Evolutionary conservation across 2,797 vertebrate species (phyloP).

Genomic region (Phyllotis vaccarum): DNA sequence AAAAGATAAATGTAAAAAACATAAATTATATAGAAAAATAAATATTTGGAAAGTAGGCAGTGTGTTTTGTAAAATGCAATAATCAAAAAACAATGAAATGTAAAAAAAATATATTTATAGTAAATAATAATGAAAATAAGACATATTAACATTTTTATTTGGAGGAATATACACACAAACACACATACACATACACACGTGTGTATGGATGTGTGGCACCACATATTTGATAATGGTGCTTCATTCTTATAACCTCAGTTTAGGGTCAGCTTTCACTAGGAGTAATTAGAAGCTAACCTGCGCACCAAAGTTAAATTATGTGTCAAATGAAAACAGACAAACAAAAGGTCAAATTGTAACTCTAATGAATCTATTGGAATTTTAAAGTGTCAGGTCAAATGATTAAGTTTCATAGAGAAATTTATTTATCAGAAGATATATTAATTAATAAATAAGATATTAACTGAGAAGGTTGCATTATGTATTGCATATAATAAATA

Average conservation of each 20-base stretch:
- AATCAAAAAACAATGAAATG: background rate
- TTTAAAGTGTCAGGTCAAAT: background rate
- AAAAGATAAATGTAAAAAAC: background rate
- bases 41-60: background rate
- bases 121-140: background rate
- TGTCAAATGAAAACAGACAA: background rate
- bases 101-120: background rate
- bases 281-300: background rate
- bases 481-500: background rate
- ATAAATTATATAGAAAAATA: background rate
- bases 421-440: background rate
- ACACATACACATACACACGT: no score
- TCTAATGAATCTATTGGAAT: background rate
- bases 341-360: background rate
- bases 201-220: no score
- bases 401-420: background rate
- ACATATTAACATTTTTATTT: background rate
- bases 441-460: background rate
- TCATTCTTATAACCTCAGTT: background rate
- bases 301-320: no score
- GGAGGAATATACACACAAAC: background rate
- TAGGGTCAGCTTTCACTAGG: background rate
- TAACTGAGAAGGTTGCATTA: background rate
- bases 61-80: background rate
- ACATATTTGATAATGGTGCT: background rate